Base-by-base conservation (phyloP, 2,113 vertebrate genomes). In the Climacteris rufus region DNA sequence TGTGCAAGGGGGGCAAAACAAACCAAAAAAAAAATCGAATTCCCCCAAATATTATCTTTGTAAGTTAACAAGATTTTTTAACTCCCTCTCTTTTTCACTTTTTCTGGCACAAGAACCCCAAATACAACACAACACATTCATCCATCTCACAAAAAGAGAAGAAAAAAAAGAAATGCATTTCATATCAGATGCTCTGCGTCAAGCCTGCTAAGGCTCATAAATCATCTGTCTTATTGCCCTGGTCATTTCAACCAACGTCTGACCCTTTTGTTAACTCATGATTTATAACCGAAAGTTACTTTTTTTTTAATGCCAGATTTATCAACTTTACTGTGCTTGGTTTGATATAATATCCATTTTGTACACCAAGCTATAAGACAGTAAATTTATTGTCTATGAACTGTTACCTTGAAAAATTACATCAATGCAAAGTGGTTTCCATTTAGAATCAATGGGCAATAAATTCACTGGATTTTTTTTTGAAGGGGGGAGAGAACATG, bases 371-470 rank as follows among this genome's bases (percentile, higher is more conserved):
- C 97, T 94, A 63, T 70, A 87, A 93, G 96, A 96, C 97, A 97
- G 96, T 80, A 93, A 95, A 98, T 98, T 98, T 98, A 98, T 98
- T 97, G 97, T 96, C 97, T 93, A 50, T 96, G 97, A 98, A 97
- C 94, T 83, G 90, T 93, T 97, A 97, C 98, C 96, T 96, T 97
- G 97, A 98, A 97, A 97, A 97, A 98, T 98, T 96, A 98, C 98
- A 97, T 98, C 98, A 98, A 97, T 96, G 97, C 97, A 97, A 97
- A 98, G 97, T 96, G 97, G 91, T 96, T 98, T 97, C 96, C 96
- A 97, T 96, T 97, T 87, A 89, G 95, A 93, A 95, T 97, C 96
- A 74, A 79, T 69, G 83, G 95, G 96, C 94, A 97, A 97, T 96
- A 92, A 95, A 95, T 94, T 93, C 35, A 95, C 93, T 90, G 91